phyloP scores from a whole-genome alignment of 23 tunicate genomes.

The Oikopleura vanhoeffeni region DNA sequence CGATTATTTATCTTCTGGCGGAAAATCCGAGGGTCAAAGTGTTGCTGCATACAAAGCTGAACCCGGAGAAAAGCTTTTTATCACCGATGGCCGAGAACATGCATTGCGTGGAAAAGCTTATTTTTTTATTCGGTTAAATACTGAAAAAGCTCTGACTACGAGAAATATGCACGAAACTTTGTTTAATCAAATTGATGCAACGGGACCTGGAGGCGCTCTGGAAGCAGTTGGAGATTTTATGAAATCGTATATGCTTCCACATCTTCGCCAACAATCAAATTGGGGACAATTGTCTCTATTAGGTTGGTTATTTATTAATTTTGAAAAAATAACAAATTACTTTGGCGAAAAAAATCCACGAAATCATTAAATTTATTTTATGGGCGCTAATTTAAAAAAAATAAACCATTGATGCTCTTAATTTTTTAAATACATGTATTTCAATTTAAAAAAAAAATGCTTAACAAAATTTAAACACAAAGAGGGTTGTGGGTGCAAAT shows the following conservation, averaged over 20 bases:
- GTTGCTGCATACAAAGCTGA: conserved; percentile 28
- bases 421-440: too few species aligned
- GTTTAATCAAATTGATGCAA: conserved; percentile 6
- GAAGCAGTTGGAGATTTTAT: neutral
- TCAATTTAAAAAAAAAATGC: too few species aligned
- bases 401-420: too few species aligned
- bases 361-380: too few species aligned
- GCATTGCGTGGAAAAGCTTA: conserved; percentile 45
- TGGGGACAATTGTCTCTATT: neutral
- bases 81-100: conserved; percentile 62
- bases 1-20: neutral
- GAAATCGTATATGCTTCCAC: neutral
- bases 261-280: neutral
- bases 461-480: too few species aligned
- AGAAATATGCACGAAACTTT: neutral
- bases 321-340: too few species aligned
- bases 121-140: neutral
- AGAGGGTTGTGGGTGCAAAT: too few species aligned
- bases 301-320: too few species aligned
- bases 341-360: too few species aligned
- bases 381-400: too few species aligned
- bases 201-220: neutral
- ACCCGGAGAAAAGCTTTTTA: conserved; percentile 52
- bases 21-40: conserved; percentile 26
- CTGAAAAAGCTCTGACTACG: neutral